Evolutionary conservation across 2,113 vertebrate species (phyloP), one percentile per base, ranked within the genome.

Genomic region (Amphilophus citrinellus): DNA sequence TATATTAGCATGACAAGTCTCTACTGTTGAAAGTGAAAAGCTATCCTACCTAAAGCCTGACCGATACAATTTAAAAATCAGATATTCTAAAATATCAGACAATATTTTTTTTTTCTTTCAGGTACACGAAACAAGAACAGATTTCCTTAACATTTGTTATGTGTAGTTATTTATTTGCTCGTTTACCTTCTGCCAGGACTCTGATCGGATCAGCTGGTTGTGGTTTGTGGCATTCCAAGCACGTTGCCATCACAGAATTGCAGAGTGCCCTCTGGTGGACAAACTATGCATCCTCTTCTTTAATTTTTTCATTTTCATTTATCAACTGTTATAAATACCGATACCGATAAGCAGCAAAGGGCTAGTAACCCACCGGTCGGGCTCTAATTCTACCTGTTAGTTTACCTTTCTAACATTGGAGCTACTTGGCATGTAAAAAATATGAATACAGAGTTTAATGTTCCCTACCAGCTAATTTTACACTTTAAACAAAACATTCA

Each of bases 401-500:
- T 58, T 77, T 76, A 65, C 22, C 17, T 37, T 80, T 20, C 17
- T 59, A 79, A 82, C 60, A 75, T 80, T 32, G 47, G 53, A 79
- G 18, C 27, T 73, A 73, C 37, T 68, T 79, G 57, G 37, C 13
- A n/a, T 77, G 18, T 37, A 79, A 20, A 10, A 68, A 68, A 37
- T 63, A 62, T 82, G 50, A 86, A 76, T 76, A 47, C 13, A 73
- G 57, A 53, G 61, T 61, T 53, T 76, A 14, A 53, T 71, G 27
- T 88, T 71, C 82, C 39, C 35, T 27, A 35, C n/a, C 20, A 58
- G 44, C 62, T 76, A 4, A 37, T 56, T 79, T 61, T 73, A 63
- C 13, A 56, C 37, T 62, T 58, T 62, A 80, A 86, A 87, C 81
- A 89, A 80, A 78, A 79, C 58, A 10, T 58, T 77, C 35, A 32